Percentiles rank a stretch among this genome's conserved stretches.
Evolutionary conservation across 1,140 invertebrate genomes (phyloP).

Genomic region (Aethina tumida): DNA sequence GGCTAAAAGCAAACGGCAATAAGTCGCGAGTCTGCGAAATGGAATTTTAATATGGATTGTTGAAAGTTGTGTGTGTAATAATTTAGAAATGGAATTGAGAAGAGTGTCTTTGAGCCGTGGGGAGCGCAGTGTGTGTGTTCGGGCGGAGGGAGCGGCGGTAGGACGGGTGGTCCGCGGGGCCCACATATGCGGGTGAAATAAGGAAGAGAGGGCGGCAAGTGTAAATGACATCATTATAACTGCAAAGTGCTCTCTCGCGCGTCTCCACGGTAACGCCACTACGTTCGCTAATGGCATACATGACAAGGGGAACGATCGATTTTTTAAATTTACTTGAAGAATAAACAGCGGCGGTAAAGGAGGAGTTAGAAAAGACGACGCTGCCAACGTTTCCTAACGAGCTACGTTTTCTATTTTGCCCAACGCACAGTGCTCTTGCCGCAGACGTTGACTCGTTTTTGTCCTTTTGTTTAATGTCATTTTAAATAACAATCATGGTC

Average conservation of each 20-base stretch:
- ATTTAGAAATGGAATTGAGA: constrained; percentile 12
- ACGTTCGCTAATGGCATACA: constrained; percentile 37
- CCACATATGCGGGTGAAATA: constrained; percentile 32
- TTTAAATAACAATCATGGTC: no score
- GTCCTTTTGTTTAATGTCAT: no score
- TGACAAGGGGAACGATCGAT: constrained; percentile 37
- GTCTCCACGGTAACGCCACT: constrained; percentile 33
- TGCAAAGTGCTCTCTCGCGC: constrained; percentile 36
- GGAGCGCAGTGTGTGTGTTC: background rate
- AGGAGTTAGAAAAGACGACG: no score
- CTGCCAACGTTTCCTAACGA: no score
- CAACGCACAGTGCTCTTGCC: no score
- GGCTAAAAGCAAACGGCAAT: no score
- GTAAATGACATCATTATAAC: constrained; percentile 40
- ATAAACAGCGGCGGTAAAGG: constrained; percentile 36
- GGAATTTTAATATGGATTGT: constrained; percentile 24
- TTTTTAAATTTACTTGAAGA: constrained; percentile 37
- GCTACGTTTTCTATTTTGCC: no score
- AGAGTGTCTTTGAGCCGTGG: constrained; percentile 2
- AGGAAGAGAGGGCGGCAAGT: constrained; percentile 34
- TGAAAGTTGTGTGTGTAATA: constrained; percentile 13
- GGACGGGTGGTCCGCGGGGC: constrained; percentile 26
- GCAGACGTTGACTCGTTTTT: no score
- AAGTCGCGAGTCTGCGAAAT: no score
- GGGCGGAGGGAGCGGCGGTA: constrained; percentile 11